phyloP scores from a whole-genome alignment of 1,140 invertebrate genomes.

The Drosophila kanapiae region DNA sequence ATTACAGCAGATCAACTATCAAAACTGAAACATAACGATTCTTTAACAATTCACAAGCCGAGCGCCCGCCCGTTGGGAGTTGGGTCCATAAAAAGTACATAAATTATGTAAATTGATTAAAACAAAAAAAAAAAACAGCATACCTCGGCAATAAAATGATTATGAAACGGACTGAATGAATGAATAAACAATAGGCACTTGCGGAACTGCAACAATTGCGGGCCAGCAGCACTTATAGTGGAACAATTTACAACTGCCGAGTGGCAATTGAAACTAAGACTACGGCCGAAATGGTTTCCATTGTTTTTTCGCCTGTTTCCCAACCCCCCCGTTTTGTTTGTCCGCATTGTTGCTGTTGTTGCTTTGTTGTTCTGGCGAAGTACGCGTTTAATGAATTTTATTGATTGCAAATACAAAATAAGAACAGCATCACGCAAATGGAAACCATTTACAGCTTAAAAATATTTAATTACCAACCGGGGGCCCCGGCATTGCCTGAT shows the following conservation, averaged over 20 bases:
- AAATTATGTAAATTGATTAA: slow-evolving; percentile 51
- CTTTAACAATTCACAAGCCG: slow-evolving; percentile 43
- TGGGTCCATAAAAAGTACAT: slow-evolving; percentile 32
- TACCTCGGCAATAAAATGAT: slow-evolving; percentile 51
- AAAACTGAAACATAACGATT: slow-evolving; percentile 32
- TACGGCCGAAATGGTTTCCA: slow-evolving; percentile 24
- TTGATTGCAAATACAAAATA: slow-evolving; percentile 62
- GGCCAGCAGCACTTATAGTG: slow-evolving; percentile 29
- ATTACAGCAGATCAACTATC: slow-evolving; percentile 42
- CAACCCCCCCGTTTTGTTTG: slow-evolving; percentile 6
- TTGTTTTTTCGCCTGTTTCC: slow-evolving; percentile 6
- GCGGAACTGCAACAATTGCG: slow-evolving; percentile 37
- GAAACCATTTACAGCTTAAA: slow-evolving; percentile 81
- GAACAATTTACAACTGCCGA: slow-evolving; percentile 63
- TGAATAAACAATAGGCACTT: slow-evolving; percentile 52
- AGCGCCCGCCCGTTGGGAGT: slow-evolving; percentile 10
- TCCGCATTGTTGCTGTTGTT: slow-evolving; percentile 10
- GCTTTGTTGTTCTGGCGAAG: slow-evolving; percentile 23
- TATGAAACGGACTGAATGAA: slow-evolving; percentile 29
- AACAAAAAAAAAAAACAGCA: slow-evolving; percentile 53
- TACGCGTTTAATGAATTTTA: slow-evolving; percentile 61
- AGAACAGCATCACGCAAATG: slow-evolving; percentile 68
- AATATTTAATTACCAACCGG: slow-evolving; percentile 77
- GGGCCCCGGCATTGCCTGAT: too few relatives aligned
- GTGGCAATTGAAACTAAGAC: slow-evolving; percentile 63